Evolutionary conservation across 2,113 vertebrate genomes (phyloP).

Genomic region (Neogobius melanostomus): DNA sequence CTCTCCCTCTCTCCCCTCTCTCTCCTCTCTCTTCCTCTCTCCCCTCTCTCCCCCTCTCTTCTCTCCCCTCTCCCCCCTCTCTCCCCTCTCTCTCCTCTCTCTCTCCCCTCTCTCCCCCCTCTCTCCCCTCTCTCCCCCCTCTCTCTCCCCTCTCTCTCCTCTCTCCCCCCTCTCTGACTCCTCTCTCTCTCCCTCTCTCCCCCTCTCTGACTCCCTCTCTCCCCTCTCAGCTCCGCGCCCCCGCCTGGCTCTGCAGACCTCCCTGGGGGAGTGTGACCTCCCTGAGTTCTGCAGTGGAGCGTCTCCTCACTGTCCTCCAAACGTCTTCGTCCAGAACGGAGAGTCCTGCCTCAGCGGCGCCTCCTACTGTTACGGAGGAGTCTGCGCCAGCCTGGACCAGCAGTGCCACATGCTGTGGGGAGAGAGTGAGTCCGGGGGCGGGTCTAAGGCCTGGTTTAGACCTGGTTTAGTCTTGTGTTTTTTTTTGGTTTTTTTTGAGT

Average conservation of each 20-base stretch:
- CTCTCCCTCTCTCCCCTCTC: too few species aligned
- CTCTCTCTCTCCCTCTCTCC: too few species aligned
- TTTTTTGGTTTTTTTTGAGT: too few species aligned
- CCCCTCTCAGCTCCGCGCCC: neutral
- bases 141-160: too few species aligned
- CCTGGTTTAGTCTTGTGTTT: too few species aligned
- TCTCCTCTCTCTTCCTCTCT: too few species aligned
- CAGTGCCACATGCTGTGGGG: neutral
- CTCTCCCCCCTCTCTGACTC: too few species aligned
- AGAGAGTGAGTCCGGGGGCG: neutral
- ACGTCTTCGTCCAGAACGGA: neutral
- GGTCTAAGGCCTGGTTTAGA: conserved; percentile 15
- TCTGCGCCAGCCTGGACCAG: neutral
- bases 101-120: too few species aligned
- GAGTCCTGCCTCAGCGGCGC: neutral
- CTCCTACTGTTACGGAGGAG: neutral
- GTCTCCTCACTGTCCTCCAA: neutral
- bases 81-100: too few species aligned
- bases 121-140: too few species aligned
- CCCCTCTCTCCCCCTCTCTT: too few species aligned
- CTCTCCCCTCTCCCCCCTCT: too few species aligned
- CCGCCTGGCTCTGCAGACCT: neutral
- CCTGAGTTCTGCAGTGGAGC: neutral
- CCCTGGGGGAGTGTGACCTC: neutral
- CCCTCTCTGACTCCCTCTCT: neutral